phyloP scores from a whole-genome alignment of 1,140 invertebrate genomes.

The Drosophila kepulauana region DNA sequence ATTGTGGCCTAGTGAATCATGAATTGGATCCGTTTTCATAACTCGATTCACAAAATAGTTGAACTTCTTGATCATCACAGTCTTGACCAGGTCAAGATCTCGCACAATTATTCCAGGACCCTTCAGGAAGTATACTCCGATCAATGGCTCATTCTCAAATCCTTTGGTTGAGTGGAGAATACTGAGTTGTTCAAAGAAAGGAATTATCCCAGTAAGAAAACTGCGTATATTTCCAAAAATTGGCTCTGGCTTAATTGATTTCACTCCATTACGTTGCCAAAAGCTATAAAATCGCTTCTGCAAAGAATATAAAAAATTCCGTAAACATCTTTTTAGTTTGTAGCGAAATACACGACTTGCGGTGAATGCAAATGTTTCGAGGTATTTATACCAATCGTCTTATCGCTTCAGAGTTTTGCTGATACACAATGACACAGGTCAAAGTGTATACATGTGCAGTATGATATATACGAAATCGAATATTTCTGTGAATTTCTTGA shows the following conservation, averaged over 20 bases:
- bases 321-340: constrained; percentile 29
- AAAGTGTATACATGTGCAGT: too few relatives aligned
- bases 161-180: constrained; percentile 47
- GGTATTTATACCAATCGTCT: too few relatives aligned
- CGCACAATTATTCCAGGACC: constrained; percentile 85
- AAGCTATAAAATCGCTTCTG: constrained; percentile 51
- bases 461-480: too few relatives aligned
- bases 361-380: too few relatives aligned
- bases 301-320: constrained; percentile 43
- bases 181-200: constrained; percentile 42
- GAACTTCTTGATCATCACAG: constrained; percentile 86
- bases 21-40: constrained; percentile 51
- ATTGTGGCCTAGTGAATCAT: constrained; percentile 60
- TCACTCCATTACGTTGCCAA: constrained; percentile 84
- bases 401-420: too few relatives aligned
- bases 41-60: constrained; percentile 68
- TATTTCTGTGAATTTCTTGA: too few relatives aligned
- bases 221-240: constrained; percentile 70
- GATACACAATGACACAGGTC: too few relatives aligned
- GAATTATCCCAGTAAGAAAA: constrained; percentile 33
- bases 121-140: constrained; percentile 83
- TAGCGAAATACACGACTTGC: neutral
- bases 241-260: constrained; percentile 69
- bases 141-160: constrained; percentile 50
- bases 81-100: constrained; percentile 86